These are phyloP conservation scores for Lepidocolaptes lacrymiger DNA, from an alignment of 2,797 vertebrate genomes.

Conservation along the genomic window DNA sequence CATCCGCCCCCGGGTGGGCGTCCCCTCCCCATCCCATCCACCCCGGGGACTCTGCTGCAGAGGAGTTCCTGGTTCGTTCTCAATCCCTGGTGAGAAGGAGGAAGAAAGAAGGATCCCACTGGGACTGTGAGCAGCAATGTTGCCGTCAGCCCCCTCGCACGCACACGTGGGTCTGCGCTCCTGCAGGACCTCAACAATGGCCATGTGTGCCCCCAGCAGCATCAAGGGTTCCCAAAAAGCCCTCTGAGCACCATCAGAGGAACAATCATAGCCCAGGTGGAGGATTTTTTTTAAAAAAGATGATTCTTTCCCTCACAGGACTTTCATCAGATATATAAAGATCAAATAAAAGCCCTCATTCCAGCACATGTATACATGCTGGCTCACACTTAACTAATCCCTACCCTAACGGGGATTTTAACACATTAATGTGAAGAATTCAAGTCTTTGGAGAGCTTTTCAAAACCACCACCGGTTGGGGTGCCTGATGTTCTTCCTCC, in stretches of 20 bases:
- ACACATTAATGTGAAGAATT: neutral
- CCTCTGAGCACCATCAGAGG: neutral
- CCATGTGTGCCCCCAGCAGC: accelerated
- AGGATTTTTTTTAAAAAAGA: neutral
- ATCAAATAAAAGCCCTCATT: slow-evolving; percentile 19
- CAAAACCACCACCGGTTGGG: slow-evolving; percentile 16
- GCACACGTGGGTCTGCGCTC: accelerated
- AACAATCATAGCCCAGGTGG: neutral
- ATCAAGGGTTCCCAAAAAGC: neutral
- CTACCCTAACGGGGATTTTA: neutral
- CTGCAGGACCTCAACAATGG: neutral
- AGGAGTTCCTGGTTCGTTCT: neutral
- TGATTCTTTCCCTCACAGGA: neutral
- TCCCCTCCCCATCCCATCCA: neutral
- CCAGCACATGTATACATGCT: neutral
- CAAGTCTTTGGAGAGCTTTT: slow-evolving; percentile 29
- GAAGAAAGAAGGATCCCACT: neutral
- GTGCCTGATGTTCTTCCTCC: slow-evolving; percentile 23
- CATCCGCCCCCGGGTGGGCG: neutral
- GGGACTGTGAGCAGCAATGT: neutral
- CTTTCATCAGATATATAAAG: neutral
- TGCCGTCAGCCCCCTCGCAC: neutral
- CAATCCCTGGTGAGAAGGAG: neutral
- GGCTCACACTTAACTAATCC: slow-evolving; percentile 17
- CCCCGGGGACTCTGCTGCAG: neutral